A percentile compares a stretch with the other conserved stretches of the same genome.
Evolutionary conservation across 2,113 vertebrate species (phyloP).

Genomic region (Carassius carassius): DNA sequence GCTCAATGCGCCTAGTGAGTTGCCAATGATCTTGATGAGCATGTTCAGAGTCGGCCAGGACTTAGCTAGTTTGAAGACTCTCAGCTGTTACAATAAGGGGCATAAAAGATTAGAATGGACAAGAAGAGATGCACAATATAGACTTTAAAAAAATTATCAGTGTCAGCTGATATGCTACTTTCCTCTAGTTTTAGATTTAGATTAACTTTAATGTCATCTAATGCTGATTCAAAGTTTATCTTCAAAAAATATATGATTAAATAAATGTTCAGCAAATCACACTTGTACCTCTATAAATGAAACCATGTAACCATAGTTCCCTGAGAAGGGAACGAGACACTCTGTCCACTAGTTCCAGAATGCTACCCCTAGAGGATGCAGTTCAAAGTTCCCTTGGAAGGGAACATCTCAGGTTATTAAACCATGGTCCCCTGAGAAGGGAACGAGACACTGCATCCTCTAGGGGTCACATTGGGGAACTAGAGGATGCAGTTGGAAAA

Average conservation of each 20-base stretch:
- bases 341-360: too few species aligned
- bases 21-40: constrained; percentile 97
- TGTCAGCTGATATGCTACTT: neutral
- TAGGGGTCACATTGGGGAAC: too few species aligned
- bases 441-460: too few species aligned
- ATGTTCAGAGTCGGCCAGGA: constrained; percentile 98
- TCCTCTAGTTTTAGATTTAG: neutral
- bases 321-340: too few species aligned
- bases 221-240: neutral
- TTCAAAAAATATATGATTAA: too few species aligned
- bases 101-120: neutral
- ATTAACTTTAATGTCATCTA: neutral
- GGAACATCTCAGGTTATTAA: too few species aligned
- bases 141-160: too few species aligned
- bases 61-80: constrained; percentile 97
- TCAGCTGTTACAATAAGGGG: constrained; percentile 77
- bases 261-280: neutral
- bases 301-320: neutral
- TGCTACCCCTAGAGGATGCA: too few species aligned
- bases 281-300: neutral
- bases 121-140: neutral
- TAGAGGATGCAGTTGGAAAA: too few species aligned
- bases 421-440: too few species aligned
- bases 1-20: constrained; percentile 92
- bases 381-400: too few species aligned